Base-by-base conservation (phyloP, 2,113 vertebrate species). In the Ardeotis arabs region DNA sequence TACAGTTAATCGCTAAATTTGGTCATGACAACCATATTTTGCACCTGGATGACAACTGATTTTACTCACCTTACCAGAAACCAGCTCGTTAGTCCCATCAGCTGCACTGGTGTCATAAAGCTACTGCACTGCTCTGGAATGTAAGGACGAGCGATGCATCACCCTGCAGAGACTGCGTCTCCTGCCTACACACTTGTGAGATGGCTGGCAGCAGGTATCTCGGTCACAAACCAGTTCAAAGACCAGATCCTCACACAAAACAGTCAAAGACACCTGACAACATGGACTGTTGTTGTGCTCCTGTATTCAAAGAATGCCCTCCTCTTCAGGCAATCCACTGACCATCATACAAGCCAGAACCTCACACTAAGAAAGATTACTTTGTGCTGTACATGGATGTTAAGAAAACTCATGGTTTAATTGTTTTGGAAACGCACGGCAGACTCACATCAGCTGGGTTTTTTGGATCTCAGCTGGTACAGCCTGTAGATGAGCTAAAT, bases 361-460 rank as follows among this genome's bases (percentile, higher is more conserved):
- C 1, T 39, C 84, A 86, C 20, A 14, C 47, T 77, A 18, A 53
- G 35, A 31, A 67, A 63, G 50, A 64, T 60, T 23, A 63, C 7
- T 56, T 86, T 21, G 31, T 29, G 29, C 50, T 82, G 24, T n/a
- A 24, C 15, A 22, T 27, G 33, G 20, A 33, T 84, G 82, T 74
- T 70, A 86, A 64, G 67, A 44, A 93, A 89, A 74, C 3, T 12
- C 12, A 29, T 8, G 1, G 50, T 14, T 86, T 24, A 49, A 47
- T 59, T 27, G 18, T 45, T 89, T 56, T 47, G 60, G 45, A 87
- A 84, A 89, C 4, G 28, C 68, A 39, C 0, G 1, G 37, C 2
- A 64, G 59, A 15, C 13, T 68, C 63, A 1, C 0, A 1, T 37
- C n/a, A 59, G 6, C 2, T 23, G 39, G 7, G 10, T 10, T 31